Conservation (phyloP, 92 coral and sea anemone genomes). For the Bergia sp. region DNA sequence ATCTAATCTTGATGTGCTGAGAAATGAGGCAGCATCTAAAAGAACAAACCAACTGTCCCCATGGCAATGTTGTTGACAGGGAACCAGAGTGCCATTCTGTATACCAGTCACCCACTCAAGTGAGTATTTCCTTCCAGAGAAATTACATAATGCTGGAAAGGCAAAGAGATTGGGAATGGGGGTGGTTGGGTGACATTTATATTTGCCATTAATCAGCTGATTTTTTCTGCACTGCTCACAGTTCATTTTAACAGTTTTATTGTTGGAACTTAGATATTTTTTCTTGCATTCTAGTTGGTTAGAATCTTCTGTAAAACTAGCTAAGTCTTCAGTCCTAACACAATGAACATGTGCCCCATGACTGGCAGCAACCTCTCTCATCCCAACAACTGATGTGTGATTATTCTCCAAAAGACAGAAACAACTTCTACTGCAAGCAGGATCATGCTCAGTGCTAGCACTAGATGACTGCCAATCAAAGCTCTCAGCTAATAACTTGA, state of each 20-base stretch:
- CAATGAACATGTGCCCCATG: constrained; percentile 69
- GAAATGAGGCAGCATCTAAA: constrained; percentile 93
- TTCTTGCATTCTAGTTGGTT: neutral
- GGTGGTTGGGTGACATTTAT: neutral
- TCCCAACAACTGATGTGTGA: constrained; percentile 97
- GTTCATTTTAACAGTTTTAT: neutral
- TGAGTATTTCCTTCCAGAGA: constrained; percentile 92
- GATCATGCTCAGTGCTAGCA: neutral
- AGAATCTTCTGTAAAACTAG: neutral
- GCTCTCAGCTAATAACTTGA: constrained; percentile 80
- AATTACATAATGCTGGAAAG: constrained; percentile 95
- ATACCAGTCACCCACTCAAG: constrained; percentile 68
- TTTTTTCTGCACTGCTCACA: neutral
- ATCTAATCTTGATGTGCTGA: constrained; percentile 87
- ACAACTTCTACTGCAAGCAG: constrained; percentile 39
- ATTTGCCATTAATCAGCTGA: neutral
- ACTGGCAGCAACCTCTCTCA: constrained; percentile 77
- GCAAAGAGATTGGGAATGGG: constrained; percentile 65
- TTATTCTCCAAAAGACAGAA: constrained; percentile 83
- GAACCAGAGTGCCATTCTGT: constrained; percentile 42
- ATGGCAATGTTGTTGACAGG: constrained; percentile 10
- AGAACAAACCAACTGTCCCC: constrained; percentile 76
- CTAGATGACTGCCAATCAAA: constrained; percentile 68
- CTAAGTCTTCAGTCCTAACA: constrained; percentile 65
- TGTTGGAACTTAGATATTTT: neutral